phyloP scores from a whole-genome alignment of 2,888 invertebrate species.

The Cheilosia soror region DNA sequence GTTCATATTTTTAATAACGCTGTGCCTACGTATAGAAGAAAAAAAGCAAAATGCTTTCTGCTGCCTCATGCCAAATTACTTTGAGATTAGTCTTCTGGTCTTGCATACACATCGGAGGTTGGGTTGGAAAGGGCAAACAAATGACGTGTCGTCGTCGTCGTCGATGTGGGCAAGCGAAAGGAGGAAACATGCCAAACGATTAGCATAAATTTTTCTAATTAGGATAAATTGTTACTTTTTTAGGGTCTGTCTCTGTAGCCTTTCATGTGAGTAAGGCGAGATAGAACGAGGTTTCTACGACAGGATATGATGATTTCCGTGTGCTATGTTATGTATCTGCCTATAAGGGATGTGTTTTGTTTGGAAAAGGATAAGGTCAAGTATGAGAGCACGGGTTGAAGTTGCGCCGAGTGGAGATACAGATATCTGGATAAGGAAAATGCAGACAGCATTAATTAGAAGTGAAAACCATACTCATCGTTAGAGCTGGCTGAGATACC shows the following conservation, averaged over 20 bases:
- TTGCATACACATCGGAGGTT: not conserved
- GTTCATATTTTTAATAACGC: constrained; percentile 67
- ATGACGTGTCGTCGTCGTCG: constrained; percentile 47
- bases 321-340: too few species aligned
- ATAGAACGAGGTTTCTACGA: too few species aligned
- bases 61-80: constrained; percentile 68
- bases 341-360: too few species aligned
- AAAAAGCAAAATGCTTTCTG: constrained; percentile 8
- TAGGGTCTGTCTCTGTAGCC: not conserved
- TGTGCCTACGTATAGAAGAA: not conserved
- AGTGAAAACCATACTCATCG: too few species aligned
- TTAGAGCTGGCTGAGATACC: too few species aligned
- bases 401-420: too few species aligned
- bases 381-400: too few species aligned
- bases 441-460: too few species aligned
- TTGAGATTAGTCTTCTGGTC: constrained; percentile 59
- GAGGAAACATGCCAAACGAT: constrained; percentile 52
- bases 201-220: constrained; percentile 67
- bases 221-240: constrained; percentile 44
- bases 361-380: too few species aligned
- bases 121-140: not conserved
- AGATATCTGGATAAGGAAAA: too few species aligned
- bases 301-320: too few species aligned
- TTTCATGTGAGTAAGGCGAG: too few species aligned
- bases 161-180: constrained; percentile 3